These are phyloP conservation scores for Xylocampa areola DNA, from an alignment of 2,888 invertebrate genomes.

Conservation along the genomic window DNA sequence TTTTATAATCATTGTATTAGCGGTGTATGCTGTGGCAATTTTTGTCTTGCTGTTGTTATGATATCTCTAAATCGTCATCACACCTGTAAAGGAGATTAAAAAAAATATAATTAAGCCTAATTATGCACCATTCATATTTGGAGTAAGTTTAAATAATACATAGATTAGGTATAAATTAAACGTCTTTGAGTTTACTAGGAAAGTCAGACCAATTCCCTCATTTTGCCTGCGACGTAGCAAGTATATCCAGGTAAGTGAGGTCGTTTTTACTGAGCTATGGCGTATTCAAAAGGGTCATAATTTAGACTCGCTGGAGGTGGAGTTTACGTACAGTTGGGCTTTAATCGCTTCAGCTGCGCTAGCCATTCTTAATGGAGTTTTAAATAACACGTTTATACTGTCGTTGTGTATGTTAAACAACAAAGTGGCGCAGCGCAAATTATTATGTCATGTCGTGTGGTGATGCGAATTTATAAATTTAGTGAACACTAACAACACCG, in stretches of 20 bases:
- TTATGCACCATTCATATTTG: too few relatives aligned
- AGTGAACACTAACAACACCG: conserved; percentile 10
- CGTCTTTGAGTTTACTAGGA: conserved; percentile 11
- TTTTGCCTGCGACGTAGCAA: conserved; percentile 30
- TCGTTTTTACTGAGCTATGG: conserved; percentile 36
- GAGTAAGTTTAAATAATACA: too few relatives aligned
- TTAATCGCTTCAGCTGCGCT: conserved; percentile 47
- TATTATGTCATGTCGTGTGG: conserved; percentile 12
- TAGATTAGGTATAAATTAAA: background rate
- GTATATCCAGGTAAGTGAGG: conserved; percentile 42
- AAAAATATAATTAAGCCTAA: too few relatives aligned
- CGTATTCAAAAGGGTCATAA: conserved; percentile 50
- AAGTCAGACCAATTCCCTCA: conserved; percentile 17
- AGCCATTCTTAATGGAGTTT: conserved; percentile 51
- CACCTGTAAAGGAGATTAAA: too few relatives aligned
- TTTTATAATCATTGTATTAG: too few relatives aligned
- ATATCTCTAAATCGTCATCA: too few relatives aligned
- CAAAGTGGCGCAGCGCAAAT: conserved; percentile 15
- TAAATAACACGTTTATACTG: conserved; percentile 42
- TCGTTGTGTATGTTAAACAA: conserved; percentile 31
- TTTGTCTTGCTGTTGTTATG: too few relatives aligned
- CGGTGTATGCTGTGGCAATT: too few relatives aligned
- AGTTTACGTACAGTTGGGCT: conserved; percentile 35
- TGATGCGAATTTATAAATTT: conserved; percentile 13
- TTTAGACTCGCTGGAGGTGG: conserved; percentile 35